Evolutionary conservation across 2,113 vertebrate genomes (phyloP).

Genomic region (Eulacestoma nigropectus): DNA sequence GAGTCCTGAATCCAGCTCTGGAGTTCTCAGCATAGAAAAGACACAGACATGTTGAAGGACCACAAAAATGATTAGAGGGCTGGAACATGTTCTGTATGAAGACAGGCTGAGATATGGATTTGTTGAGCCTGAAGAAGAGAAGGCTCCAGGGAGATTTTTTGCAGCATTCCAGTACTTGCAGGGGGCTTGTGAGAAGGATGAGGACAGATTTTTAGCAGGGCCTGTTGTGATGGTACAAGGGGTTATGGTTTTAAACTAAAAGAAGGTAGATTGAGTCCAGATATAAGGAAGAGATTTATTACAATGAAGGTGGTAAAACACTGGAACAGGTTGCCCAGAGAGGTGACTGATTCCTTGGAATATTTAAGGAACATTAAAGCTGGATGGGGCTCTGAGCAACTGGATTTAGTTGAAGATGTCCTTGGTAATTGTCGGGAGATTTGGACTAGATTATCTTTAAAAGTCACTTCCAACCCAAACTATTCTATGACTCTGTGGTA

Average conservation of each 20-base stretch:
- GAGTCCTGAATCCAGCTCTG: background rate
- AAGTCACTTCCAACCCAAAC: background rate
- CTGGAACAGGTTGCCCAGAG: too few relatives aligned
- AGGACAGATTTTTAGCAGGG: background rate
- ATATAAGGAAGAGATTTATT: background rate
- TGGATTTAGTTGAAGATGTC: fast-evolving
- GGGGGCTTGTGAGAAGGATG: background rate
- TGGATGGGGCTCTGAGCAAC: background rate
- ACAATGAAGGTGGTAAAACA: fast-evolving
- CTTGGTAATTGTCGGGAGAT: background rate
- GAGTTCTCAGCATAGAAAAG: background rate
- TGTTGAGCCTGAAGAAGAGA: background rate
- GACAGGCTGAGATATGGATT: background rate
- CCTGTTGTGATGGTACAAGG: background rate
- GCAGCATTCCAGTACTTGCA: background rate
- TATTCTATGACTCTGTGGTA: background rate
- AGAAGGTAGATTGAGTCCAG: background rate
- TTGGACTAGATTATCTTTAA: background rate
- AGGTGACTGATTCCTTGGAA: background rate
- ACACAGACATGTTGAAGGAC: background rate
- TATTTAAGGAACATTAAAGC: background rate
- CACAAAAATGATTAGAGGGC: background rate
- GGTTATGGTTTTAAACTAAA: background rate
- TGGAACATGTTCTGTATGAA: background rate
- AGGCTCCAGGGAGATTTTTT: background rate